Conservation (phyloP, 2,888 invertebrate genomes). For the Carabus problematicus region DNA sequence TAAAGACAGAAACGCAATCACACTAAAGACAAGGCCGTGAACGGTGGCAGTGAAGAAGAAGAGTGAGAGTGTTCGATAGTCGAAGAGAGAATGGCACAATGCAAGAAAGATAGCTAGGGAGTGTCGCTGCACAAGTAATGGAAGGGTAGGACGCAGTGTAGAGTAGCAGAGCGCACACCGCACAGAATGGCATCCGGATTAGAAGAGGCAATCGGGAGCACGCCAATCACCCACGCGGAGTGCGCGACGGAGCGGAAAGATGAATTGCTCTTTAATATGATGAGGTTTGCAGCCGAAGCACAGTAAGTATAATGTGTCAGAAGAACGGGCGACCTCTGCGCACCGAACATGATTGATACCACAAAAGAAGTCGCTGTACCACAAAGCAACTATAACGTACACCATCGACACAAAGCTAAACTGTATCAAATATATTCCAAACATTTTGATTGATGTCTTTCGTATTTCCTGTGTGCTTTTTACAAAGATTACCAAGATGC, state of each 20-base stretch:
- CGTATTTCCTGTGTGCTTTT: constrained; percentile 12
- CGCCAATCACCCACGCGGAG: constrained; percentile 43
- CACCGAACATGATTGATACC: constrained; percentile 40
- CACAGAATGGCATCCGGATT: constrained; percentile 39
- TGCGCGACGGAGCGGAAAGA: constrained; percentile 50
- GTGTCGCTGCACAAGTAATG: not conserved
- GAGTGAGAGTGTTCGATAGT: not conserved
- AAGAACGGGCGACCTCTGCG: constrained; percentile 1
- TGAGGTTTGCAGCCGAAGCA: constrained; percentile 52
- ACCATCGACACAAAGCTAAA: constrained; percentile 31
- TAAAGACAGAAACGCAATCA: constrained; percentile 38
- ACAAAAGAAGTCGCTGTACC: constrained; percentile 17
- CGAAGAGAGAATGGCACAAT: not conserved
- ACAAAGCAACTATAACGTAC: constrained; percentile 25
- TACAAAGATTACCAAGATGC: not conserved
- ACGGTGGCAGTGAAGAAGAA: not conserved
- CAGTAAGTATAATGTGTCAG: constrained; percentile 37
- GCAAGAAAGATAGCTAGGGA: not conserved
- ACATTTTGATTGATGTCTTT: constrained; percentile 36
- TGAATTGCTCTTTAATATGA: constrained; percentile 57
- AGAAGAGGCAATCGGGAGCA: constrained; percentile 42
- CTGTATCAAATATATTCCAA: constrained; percentile 36
- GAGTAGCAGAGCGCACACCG: constrained; percentile 3
- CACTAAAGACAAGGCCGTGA: constrained; percentile 28
- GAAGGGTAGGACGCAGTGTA: not conserved